Evolutionary conservation across 2,888 invertebrate genomes (phyloP), one percentile per base, ranked within the genome.

Genomic region (Cryptus armator): DNA sequence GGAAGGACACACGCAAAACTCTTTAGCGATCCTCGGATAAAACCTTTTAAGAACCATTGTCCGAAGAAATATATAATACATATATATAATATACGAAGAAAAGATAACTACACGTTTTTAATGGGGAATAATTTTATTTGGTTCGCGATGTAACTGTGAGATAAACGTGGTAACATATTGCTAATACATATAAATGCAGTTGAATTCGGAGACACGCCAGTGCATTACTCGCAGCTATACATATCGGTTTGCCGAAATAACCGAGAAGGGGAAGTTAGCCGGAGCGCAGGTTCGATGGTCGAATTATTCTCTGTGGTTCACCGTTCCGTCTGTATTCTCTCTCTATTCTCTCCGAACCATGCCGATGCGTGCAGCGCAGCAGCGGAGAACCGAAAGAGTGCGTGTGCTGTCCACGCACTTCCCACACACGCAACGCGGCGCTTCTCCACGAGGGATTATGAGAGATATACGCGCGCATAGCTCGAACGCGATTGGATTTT

Each of bases 251-350:
- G 48, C 24, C 53, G 53, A 16, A 53, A 24, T 14, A 19, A 59
- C 10, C 59, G 59, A 29, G 64, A 1, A 5, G 29, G 24, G 66
- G 77, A 24, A 53, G 67, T 43, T 56, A 62, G 64, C 68, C 68
- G 75, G 74, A 53, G 70, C 74, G 78, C 72, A 83, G 83, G 80
- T 86, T 83, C 86, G 85, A 85, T 83, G 83, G 74, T 83, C 86
- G 86, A 83, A 86, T 85, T 81, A 85, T 85, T 85, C 75, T 66
- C 56, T 67, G 59, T 62, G 67, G 59, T 76, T 70, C 62, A 59
- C 59, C 59, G 24, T 59, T 19, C 29, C 24, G 3, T 29, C 59
- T 24, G 19, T 12, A 59, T 24, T 43, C 59, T 51, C 51, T 24
- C 62, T 32, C 51, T 44, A 16, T 46, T 16, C 24, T 51, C 29